Evolutionary conservation across 2,113 vertebrate genomes (phyloP), one percentile per base, ranked within the genome.

Genomic region (Scolopax mira): DNA sequence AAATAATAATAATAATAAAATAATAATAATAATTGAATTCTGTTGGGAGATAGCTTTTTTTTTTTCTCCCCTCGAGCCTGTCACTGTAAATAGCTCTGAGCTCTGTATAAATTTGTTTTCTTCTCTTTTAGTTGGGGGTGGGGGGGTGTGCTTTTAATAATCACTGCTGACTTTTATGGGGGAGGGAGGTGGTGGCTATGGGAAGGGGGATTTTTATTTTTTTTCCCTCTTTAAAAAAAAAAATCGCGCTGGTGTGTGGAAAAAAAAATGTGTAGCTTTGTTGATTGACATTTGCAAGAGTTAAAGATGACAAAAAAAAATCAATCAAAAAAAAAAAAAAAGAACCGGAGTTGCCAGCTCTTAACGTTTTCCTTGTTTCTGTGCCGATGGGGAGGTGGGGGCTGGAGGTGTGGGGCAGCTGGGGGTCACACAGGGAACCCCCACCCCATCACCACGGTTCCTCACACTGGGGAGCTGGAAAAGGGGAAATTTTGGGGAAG

Each of bases 81-180:
- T 95, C 95, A 92, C 78, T 97, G 97, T 97, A 97, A 97, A 97
- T 97, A 97, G 82, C 94, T 97, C 94, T 92, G 94, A 96, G 96
- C 95, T 97, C 90, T 97, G 85, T 96, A 97, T 91, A 95, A 95
- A 96, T 89, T 95, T 44, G 81, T 93, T 97, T 98, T 88, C 64
- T 96, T 93, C 90, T 96, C 96, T 97, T 96, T 86, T 77, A 83
- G 62, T 75, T 48, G 46, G 42, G 69, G 72, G 42, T n/a, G 70
- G 11, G 46, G 39, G 69, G 67, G 37, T 74, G 41, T 9, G 46
- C 75, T 94, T 87, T 89, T 89, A 80, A 88, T 90, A 88, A 73
- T 79, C 60, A 57, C 85, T 37, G 79, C 60, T 60, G 90, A 83
- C 46, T 88, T 79, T 72, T 58, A 49, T 1, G n/a, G 55, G 80